Evolutionary conservation across 2,888 invertebrate genomes (phyloP), one percentile per base, ranked within the genome.

Genomic region (Spodoptera picta): DNA sequence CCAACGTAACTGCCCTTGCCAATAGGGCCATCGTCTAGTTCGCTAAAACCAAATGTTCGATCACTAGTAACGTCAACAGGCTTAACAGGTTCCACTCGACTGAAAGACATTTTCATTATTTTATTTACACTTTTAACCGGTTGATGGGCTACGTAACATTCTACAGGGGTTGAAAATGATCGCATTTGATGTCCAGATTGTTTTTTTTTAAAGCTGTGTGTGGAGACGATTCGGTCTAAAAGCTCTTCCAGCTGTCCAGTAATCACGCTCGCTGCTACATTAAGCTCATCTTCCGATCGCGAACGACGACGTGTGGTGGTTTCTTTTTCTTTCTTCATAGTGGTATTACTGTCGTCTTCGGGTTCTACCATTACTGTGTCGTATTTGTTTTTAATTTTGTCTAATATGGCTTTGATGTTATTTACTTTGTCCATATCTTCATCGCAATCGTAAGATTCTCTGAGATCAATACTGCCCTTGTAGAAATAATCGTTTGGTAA

Each of bases 401-500:
- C 79, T 1, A 90, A 73, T 43, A 85, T 73, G 3, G 67, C 68
- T 72, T 83, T 79, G 10, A 90, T 77, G 45, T 91, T 88, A 12
- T 69, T 74, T 61, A 83, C 82, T 68, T 85, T 85, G n/a, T 74
- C 81, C 49, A 89, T 83, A 43, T 85, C 79, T 0, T 78, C 70
- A 46, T 84, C 69, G 5, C 81, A 74, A 36, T 83, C 65, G 23
- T 61, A 84, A 0, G 80, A 80, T 73, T 87, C 85, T 48, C 83
- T 78, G 36, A 88, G 71, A 73, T 86, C 74, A 55, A 90, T 75
- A 43, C 82, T 82, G 14, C 91, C 92, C 82, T 72, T 90, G 65
- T 89, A 90, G 72, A 94, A 94, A 69, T 94, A 94, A 12, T 90
- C 87, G 7, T 66, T 50, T 3, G 90, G 90, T 50, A 94, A 75